A percentile compares a stretch with the other conserved stretches of the same genome.
Conservation (phyloP, 2,113 vertebrate species). For the Probosciger aterrimus region DNA sequence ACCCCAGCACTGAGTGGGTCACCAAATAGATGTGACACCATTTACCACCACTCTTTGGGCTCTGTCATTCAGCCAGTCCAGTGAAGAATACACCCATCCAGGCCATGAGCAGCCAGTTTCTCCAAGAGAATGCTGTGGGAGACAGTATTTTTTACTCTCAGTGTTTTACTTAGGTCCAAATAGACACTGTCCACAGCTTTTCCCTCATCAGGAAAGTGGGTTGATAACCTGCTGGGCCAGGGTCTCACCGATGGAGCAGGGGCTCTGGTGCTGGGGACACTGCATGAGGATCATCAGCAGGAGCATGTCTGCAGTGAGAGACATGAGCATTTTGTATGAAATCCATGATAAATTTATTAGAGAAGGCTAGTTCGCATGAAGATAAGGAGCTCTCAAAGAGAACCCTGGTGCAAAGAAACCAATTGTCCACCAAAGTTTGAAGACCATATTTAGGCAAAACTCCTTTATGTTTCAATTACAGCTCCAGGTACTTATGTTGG, state of each 20-base stretch:
- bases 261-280: background rate
- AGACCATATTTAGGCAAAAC: background rate
- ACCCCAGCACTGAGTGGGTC: background rate
- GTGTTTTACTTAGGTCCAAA: background rate
- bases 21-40: background rate
- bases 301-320: fast-evolving
- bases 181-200: background rate
- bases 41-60: background rate
- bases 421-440: fast-evolving
- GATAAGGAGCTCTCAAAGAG: background rate
- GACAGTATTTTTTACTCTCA: background rate
- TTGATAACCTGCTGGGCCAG: background rate
- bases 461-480: background rate
- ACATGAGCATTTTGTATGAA: background rate
- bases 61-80: background rate
- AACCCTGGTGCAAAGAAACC: background rate
- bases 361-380: background rate
- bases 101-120: background rate
- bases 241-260: background rate
- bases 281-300: background rate
- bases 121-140: background rate
- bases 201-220: background rate
- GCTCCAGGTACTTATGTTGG: fast-evolving
- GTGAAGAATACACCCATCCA: background rate
- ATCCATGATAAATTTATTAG: background rate